A percentile compares a stretch with the other conserved stretches of the same genome.
Conservation (phyloP, 1,140 invertebrate species). For the Calliopsis andreniformis region DNA sequence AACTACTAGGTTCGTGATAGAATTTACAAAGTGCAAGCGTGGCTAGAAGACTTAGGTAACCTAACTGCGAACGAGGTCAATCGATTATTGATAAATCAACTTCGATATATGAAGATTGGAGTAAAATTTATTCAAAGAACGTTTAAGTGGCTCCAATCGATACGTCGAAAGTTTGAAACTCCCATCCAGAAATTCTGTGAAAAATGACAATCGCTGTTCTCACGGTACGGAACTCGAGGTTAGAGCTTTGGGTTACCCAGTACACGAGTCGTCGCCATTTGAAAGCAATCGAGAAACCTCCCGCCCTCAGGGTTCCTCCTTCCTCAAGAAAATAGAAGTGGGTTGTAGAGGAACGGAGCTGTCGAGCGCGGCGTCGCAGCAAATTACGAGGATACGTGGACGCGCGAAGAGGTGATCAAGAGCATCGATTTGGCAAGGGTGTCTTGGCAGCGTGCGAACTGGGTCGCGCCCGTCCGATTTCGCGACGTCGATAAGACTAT, state of each 20-base stretch:
- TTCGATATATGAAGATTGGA: no score
- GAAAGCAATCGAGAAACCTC: background rate
- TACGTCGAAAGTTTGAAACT: no score
- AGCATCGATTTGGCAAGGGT: constrained; percentile 53
- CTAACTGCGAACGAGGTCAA: no score
- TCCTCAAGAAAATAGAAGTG: constrained; percentile 4
- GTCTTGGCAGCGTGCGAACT: constrained; percentile 35
- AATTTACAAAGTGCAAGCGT: no score
- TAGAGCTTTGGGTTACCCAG: background rate
- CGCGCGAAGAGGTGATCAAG: constrained; percentile 34
- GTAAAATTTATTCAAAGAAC: no score
- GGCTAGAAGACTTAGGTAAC: no score
- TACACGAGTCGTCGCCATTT: background rate
- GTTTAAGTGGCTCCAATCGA: no score
- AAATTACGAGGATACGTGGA: constrained; percentile 22
- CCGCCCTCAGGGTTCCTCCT: background rate
- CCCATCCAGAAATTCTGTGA: no score
- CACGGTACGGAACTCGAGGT: no score
- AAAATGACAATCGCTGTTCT: no score
- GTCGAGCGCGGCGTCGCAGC: constrained; percentile 3
- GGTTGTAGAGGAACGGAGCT: constrained; percentile 5
- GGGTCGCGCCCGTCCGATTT: constrained; percentile 49
- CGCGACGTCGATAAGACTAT: constrained; percentile 24
- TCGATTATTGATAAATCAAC: no score
- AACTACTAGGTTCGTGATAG: no score